phyloP scores from a whole-genome alignment of 2,113 vertebrate species.

The Perognathus longimembris region DNA sequence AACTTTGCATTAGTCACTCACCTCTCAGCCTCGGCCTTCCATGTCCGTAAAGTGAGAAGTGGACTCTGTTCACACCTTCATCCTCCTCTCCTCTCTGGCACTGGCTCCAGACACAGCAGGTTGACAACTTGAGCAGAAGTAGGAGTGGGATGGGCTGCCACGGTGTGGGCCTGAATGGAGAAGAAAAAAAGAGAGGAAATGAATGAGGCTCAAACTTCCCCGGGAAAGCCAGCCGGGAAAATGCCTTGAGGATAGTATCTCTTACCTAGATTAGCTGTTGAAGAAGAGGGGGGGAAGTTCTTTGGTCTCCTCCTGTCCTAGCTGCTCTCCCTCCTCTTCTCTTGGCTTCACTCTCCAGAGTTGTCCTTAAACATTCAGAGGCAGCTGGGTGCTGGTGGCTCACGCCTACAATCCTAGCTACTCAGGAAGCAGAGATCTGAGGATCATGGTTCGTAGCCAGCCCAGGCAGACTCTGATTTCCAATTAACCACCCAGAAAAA shows the following conservation, averaged over 20 bases:
- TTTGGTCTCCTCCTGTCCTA: not conserved
- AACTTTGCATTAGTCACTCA: not conserved
- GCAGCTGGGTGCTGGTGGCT: not conserved
- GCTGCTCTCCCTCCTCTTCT: not conserved
- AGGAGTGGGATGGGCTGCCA: not conserved
- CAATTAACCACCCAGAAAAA: too few species aligned
- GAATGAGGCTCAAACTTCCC: too few species aligned
- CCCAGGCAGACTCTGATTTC: too few species aligned
- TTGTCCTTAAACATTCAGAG: not conserved
- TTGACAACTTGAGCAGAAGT: slow-evolving; percentile 17
- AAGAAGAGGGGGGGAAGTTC: not conserved
- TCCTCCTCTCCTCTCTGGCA: not conserved
- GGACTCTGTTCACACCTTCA: not conserved
- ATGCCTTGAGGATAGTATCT: not conserved
- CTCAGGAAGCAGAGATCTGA: too few species aligned
- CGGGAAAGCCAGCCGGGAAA: not conserved
- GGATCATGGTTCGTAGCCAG: too few species aligned
- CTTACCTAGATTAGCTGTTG: not conserved
- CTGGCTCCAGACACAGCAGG: not conserved
- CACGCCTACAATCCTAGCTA: too few species aligned
- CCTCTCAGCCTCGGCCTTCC: slow-evolving; percentile 28
- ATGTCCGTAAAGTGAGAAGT: slow-evolving; percentile 15
- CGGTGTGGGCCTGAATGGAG: not conserved
- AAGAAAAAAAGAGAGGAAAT: not conserved
- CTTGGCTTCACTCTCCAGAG: not conserved